A percentile compares a stretch with the other conserved stretches of the same genome.
phyloP scores from a whole-genome alignment of 1,140 invertebrate genomes.

The Aleiodes sp. region DNA sequence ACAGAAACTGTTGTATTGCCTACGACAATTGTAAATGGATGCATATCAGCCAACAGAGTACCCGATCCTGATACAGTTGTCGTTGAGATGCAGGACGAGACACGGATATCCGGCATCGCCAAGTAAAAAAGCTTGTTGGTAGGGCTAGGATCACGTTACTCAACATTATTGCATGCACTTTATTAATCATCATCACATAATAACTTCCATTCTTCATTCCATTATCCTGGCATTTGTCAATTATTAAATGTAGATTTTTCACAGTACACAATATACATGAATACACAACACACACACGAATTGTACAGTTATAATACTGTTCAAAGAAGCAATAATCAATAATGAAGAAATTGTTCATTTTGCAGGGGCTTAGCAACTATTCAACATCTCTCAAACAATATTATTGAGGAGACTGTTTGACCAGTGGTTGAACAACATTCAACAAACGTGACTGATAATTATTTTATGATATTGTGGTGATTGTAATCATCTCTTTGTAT shows the following conservation, averaged over 20 bases:
- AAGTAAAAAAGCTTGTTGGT: constrained; percentile 66
- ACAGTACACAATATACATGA: too few relatives aligned
- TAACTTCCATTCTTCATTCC: constrained; percentile 32
- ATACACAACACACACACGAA: too few relatives aligned
- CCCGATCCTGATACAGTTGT: constrained; percentile 64
- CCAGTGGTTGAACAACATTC: constrained; percentile 35
- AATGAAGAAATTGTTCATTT: neutral
- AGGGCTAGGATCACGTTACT: constrained; percentile 64
- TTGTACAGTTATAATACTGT: too few relatives aligned
- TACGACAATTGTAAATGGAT: constrained; percentile 62
- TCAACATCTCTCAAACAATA: constrained; percentile 50
- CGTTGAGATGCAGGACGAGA: constrained; percentile 63
- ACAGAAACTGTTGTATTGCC: constrained; percentile 61
- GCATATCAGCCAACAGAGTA: constrained; percentile 63
- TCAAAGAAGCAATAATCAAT: neutral
- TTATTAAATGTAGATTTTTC: too few relatives aligned
- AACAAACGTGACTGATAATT: neutral
- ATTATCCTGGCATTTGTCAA: too few relatives aligned
- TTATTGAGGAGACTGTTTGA: constrained; percentile 62
- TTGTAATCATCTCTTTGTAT: neutral
- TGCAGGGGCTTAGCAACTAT: constrained; percentile 45
- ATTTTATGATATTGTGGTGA: neutral
- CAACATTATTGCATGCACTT: constrained; percentile 42
- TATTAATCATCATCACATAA: constrained; percentile 41
- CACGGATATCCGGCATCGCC: constrained; percentile 62